Evolutionary conservation across 2,888 invertebrate genomes (phyloP).

Genomic region (Drosophila flavopinicola): DNA sequence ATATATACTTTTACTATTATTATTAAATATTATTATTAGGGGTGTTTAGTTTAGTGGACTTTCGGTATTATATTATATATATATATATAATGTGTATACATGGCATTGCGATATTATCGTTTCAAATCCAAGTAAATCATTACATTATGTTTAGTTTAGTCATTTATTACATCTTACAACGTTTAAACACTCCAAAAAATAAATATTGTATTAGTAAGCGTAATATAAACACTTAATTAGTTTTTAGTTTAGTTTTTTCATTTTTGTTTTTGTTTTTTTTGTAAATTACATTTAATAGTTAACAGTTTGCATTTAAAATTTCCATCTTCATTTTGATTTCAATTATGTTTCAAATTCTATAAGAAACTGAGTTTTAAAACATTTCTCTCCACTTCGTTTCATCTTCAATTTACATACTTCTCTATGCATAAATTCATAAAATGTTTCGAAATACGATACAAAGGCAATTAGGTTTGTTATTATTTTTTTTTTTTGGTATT

Average conservation of each 20-base stretch:
- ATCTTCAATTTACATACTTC: constrained; percentile 42
- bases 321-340: constrained; percentile 67
- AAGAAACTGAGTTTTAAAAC: constrained; percentile 61
- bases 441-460: constrained; percentile 79
- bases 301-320: constrained; percentile 69
- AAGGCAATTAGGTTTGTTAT: constrained; percentile 76
- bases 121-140: constrained; percentile 35
- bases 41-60: constrained; percentile 56
- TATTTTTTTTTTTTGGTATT: constrained; percentile 28
- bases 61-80: constrained; percentile 41
- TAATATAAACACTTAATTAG: constrained; percentile 60
- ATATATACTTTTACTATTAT: constrained; percentile 41
- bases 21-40: constrained; percentile 15
- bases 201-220: constrained; percentile 72
- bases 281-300: constrained; percentile 79
- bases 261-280: constrained; percentile 28
- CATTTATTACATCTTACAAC: constrained; percentile 70
- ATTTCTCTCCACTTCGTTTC: constrained; percentile 32
- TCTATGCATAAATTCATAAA: constrained; percentile 72
- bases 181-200: constrained; percentile 82
- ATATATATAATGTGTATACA: constrained; percentile 30
- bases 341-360: constrained; percentile 54
- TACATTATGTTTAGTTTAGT: constrained; percentile 26
- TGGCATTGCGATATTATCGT: constrained; percentile 26
- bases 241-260: constrained; percentile 33